Conservation (phyloP, 2,113 vertebrate genomes). For the Microcebus lehilahytsara region DNA sequence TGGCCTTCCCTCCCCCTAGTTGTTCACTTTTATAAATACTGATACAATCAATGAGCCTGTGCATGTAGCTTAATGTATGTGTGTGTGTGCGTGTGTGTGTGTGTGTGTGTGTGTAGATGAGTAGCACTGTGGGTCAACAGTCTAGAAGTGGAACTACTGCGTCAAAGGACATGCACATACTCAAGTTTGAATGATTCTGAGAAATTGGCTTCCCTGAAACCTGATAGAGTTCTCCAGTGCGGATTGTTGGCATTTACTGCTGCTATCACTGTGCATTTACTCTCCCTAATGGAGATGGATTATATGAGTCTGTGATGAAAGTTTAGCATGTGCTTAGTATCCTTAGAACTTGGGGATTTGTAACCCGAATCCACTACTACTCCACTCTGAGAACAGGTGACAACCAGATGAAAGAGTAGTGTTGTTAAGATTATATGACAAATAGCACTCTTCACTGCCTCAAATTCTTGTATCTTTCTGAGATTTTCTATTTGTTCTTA, state of each 20-base stretch:
- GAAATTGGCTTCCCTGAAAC: slow-evolving; percentile 11
- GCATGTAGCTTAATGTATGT: not conserved
- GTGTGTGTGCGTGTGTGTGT: no score
- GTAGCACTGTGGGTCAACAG: not conserved
- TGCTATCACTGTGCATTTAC: slow-evolving; percentile 5
- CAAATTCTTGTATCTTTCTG: not conserved
- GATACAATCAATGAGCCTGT: not conserved
- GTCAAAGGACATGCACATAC: not conserved
- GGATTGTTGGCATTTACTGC: slow-evolving; percentile 35
- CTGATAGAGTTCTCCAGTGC: not conserved
- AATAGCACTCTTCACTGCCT: not conserved
- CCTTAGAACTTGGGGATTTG: slow-evolving; percentile 63
- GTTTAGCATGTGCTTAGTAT: slow-evolving; percentile 46
- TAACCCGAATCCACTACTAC: slow-evolving; percentile 44
- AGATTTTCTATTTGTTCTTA: not conserved
- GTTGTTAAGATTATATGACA: not conserved
- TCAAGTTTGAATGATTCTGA: slow-evolving; percentile 19
- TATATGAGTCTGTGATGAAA: slow-evolving; percentile 59
- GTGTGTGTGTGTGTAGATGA: not conserved
- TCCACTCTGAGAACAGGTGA: slow-evolving; percentile 44
- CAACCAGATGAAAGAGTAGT: not conserved
- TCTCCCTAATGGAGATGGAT: slow-evolving; percentile 62
- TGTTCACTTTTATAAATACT: not conserved
- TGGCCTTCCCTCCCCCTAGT: not conserved
- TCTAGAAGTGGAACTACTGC: not conserved